Conservation (phyloP, 2,888 invertebrate genomes). For the Hyalella azteca region DNA sequence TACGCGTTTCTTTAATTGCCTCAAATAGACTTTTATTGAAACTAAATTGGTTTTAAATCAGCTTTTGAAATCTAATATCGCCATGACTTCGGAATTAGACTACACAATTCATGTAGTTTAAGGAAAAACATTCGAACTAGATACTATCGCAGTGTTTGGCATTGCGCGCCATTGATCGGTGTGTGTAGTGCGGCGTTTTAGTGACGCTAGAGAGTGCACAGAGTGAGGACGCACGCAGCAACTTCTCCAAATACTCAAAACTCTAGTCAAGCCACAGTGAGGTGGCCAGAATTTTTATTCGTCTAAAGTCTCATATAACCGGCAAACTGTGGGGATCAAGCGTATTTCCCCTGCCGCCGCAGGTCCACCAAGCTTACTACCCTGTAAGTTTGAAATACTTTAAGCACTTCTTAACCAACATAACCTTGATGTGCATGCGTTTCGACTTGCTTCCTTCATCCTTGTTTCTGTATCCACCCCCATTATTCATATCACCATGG, state of each 20-base stretch:
- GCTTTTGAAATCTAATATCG: too few relatives aligned
- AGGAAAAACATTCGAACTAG: background rate
- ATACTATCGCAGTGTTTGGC: background rate
- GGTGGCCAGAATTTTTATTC: constrained; percentile 50
- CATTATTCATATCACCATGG: too few relatives aligned
- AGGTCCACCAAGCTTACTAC: constrained; percentile 58
- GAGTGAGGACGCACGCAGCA: constrained; percentile 42
- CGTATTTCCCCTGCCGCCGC: constrained; percentile 58
- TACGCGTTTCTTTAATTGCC: background rate
- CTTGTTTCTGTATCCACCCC: background rate
- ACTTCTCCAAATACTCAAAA: constrained; percentile 52
- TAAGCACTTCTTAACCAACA: too few relatives aligned
- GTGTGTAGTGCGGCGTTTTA: constrained; percentile 36
- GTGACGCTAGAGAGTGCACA: constrained; percentile 33
- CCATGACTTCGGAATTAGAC: too few relatives aligned
- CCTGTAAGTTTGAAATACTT: constrained; percentile 49
- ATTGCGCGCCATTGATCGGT: constrained; percentile 39
- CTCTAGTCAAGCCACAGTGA: constrained; percentile 55
- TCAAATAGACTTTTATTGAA: background rate
- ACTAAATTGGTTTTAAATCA: too few relatives aligned
- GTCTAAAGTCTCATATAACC: constrained; percentile 43
- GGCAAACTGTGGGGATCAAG: constrained; percentile 58
- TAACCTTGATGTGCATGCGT: background rate
- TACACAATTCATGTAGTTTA: too few relatives aligned
- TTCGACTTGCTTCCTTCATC: background rate